Evolutionary conservation across 1,140 invertebrate genomes (phyloP).

Genomic region (Araneus ventricosus): DNA sequence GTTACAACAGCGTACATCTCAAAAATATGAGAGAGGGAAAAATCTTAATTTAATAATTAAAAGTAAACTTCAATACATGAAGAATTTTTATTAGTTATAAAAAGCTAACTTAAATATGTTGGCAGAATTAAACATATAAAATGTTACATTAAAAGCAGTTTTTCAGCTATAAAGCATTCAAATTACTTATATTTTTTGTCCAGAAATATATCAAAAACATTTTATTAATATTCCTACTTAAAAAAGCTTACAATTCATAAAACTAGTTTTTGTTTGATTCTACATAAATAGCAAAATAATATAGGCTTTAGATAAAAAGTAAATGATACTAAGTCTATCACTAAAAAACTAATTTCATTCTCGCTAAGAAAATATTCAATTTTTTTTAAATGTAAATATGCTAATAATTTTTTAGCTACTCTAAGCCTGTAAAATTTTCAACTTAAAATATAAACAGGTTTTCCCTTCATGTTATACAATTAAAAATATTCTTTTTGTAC

Average conservation of each 20-base stretch:
- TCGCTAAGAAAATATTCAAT: neutral
- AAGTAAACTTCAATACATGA: neutral
- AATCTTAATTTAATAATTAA: neutral
- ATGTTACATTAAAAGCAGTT: neutral
- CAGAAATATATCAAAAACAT: neutral
- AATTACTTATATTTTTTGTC: neutral
- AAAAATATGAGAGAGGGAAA: neutral
- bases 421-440: too few relatives aligned
- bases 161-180: neutral
- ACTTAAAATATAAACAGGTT: too few relatives aligned
- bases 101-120: neutral
- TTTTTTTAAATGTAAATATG: neutral
- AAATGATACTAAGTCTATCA: neutral
- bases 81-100: neutral
- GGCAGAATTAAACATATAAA: neutral
- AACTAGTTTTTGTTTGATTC: neutral
- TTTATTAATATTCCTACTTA: neutral
- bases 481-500: too few relatives aligned
- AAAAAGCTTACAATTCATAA: neutral
- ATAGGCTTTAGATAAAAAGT: neutral
- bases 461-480: too few relatives aligned
- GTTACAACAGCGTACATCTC: neutral
- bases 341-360: neutral
- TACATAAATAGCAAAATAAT: conserved; percentile 1
- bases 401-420: neutral